A percentile compares a stretch with the other conserved stretches of the same genome.
Evolutionary conservation across 2,888 invertebrate species (phyloP).

Genomic region (Caenorhabditis sp.): DNA sequence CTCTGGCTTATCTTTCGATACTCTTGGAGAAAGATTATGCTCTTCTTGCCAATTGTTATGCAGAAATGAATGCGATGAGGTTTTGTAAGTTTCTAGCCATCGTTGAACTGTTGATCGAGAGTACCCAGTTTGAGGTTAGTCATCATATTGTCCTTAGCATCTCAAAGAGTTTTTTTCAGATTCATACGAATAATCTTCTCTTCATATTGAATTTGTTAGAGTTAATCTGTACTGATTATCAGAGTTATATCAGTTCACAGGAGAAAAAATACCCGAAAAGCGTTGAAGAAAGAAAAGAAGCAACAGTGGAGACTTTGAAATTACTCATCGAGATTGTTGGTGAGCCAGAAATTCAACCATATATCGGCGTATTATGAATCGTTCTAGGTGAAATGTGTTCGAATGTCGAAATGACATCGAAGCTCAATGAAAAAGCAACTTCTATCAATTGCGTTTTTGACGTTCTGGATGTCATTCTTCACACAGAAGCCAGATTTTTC

Average conservation of each 20-base stretch:
- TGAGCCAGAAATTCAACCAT: too few relatives aligned
- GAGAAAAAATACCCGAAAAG: constrained; percentile 14
- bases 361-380: too few relatives aligned
- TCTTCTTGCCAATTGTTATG: constrained; percentile 40
- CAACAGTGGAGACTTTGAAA: constrained; percentile 17
- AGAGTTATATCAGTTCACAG: constrained; percentile 10
- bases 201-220: constrained; percentile 31
- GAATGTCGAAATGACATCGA: constrained; percentile 21
- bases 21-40: constrained; percentile 48
- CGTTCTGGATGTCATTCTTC: constrained; percentile 29
- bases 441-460: constrained; percentile 9
- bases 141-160: neutral
- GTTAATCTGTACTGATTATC: constrained; percentile 17
- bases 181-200: constrained; percentile 28
- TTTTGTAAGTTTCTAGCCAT: constrained; percentile 17
- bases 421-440: constrained; percentile 20
- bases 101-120: constrained; percentile 11
- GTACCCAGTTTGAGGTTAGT: neutral
- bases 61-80: constrained; percentile 15
- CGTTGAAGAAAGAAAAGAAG: constrained; percentile 5
- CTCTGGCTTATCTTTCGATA: constrained; percentile 38
- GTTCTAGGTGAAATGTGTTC: constrained; percentile 28
- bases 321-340: constrained; percentile 25
- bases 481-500: constrained; percentile 19
- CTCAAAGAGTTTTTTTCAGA: neutral